Base-by-base conservation (phyloP, 2,888 invertebrate species). In the Heliconius erato region DNA sequence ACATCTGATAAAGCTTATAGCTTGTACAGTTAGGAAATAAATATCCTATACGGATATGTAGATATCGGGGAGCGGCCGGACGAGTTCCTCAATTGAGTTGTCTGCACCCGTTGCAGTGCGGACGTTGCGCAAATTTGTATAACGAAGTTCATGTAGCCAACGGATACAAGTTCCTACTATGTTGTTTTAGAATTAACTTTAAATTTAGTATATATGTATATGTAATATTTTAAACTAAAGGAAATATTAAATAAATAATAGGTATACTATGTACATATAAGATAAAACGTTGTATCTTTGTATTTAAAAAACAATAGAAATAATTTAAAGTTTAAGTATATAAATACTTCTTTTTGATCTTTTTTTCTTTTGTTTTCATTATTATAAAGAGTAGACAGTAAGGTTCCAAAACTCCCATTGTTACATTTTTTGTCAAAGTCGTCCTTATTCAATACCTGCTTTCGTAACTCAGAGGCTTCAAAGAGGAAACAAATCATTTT, bases 61-160 rank as follows among this genome's bases (percentile, higher is more conserved):
- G 26, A 35, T 77, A 28, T 35, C n/a, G n/a, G 35, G 7, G 11
- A 40, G 63, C 26, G n/a, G 9, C 26, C 12, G 77, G 26, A 67
- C 63, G 26, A 77, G 77, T 77, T 65, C 77, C n/a, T 26, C 65
- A 67, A 77, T 77, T 26, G 63, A 77, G 28, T 77, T 63, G 63
- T 26, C 44, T 77, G 65, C 65, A 65, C 40, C 35, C 26, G 26
- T 28, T 77, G 77, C 77, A 77, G 40, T 77, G 77, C 63, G n/a
- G 35, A 77, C 77, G 40, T 16, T 65, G 35, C 2, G 44, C 63
- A 65, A 77, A 77, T 63, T 77, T 77, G 77, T 76, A 12, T 74
- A 74, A 77, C 76, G 40, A 65, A 77, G n/a, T 65, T 40, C 14
- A 40, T 1, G 65, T 23, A 32, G 74, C 54, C 49, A 26, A 32